phyloP scores from a whole-genome alignment of 2,113 vertebrate species.

The Leucosticte australis region DNA sequence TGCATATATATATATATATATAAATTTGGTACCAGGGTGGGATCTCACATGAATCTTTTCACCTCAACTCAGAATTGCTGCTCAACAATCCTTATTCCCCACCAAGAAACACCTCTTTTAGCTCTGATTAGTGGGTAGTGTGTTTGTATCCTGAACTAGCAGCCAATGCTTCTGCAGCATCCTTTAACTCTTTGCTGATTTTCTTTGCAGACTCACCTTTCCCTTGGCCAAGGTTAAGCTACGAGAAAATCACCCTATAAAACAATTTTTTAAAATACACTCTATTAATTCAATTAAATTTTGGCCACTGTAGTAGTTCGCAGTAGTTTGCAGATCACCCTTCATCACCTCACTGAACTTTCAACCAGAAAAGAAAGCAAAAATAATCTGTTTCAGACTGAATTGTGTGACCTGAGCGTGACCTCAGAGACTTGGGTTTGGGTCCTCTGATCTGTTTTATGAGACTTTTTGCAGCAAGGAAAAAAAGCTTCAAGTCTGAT shows the following conservation, averaged over 20 bases:
- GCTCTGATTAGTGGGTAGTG: background rate
- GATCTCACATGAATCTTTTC: background rate
- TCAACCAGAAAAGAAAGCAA: background rate
- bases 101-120: background rate
- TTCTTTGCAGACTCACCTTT: background rate
- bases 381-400: background rate
- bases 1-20: background rate
- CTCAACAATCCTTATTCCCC: background rate
- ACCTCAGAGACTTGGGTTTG: background rate
- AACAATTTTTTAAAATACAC: background rate
- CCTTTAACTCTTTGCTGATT: background rate
- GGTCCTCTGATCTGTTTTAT: background rate
- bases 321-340: background rate
- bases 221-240: background rate
- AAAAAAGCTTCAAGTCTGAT: background rate
- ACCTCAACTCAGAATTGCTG: background rate
- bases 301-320: background rate
- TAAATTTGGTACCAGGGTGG: background rate
- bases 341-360: background rate
- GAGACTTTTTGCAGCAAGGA: background rate
- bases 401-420: background rate
- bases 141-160: background rate
- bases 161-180: background rate
- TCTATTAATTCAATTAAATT: background rate
- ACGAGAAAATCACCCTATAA: background rate